phyloP scores from a whole-genome alignment of 30 jellyfish, hydroid and myxozoan species.

The Clytia hemisphaerica region DNA sequence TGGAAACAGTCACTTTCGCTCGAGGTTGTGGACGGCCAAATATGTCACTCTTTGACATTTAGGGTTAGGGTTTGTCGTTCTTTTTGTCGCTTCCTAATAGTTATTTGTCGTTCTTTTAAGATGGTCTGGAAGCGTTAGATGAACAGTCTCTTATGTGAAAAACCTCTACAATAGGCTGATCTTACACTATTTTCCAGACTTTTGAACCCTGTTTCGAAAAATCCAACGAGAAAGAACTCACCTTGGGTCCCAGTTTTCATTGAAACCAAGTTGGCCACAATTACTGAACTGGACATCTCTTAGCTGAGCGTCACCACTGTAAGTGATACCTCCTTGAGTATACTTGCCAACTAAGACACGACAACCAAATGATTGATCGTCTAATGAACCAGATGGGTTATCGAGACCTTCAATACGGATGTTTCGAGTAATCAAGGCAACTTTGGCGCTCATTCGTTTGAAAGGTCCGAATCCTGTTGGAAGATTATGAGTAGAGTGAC shows the following conservation, averaged over 20 bases:
- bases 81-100: too few relatives aligned
- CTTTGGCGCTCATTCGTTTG: constrained; percentile 66
- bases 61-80: too few relatives aligned
- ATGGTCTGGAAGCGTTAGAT: too few relatives aligned
- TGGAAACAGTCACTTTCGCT: too few relatives aligned
- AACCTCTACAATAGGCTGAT: too few relatives aligned
- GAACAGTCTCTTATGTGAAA: too few relatives aligned
- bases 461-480: constrained; percentile 15
- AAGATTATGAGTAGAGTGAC: constrained; percentile 48
- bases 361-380: constrained; percentile 71
- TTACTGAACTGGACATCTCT: constrained; percentile 60
- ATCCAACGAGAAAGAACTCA: too few relatives aligned
- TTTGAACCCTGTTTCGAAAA: too few relatives aligned
- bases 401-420: constrained; percentile 70
- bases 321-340: constrained; percentile 31
- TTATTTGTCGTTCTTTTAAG: too few relatives aligned
- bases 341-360: constrained; percentile 77
- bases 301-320: constrained; percentile 57
- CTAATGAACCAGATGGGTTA: constrained; percentile 56
- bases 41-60: too few relatives aligned
- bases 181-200: too few relatives aligned
- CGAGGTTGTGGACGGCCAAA: too few relatives aligned
- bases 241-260: constrained; percentile 88
- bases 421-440: constrained; percentile 66
- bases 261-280: constrained; percentile 91